phyloP scores from a whole-genome alignment of 2,888 invertebrate species.

The Ganaspis brasiliensis region DNA sequence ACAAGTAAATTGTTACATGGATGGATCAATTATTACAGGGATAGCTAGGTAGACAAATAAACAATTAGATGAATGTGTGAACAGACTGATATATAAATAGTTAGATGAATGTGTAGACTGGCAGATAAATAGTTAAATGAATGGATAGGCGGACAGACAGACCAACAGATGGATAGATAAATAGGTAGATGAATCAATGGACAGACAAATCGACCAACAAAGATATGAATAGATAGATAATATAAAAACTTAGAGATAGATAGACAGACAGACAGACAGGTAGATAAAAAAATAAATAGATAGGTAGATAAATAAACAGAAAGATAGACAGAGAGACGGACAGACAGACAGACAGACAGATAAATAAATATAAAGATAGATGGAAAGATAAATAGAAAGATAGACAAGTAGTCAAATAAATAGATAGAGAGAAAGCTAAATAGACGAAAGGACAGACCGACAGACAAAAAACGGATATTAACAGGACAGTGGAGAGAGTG shows the following conservation, averaged over 20 bases:
- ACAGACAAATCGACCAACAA: constrained; percentile 31
- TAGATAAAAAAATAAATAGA: not conserved
- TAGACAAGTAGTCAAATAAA: constrained; percentile 40
- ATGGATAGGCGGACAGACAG: not conserved
- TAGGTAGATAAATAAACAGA: no score
- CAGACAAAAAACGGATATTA: constrained; percentile 51
- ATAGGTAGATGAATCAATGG: not conserved
- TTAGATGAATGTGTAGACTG: not conserved
- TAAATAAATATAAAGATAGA: not conserved
- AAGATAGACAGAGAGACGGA: no score
- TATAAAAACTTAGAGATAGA: constrained; percentile 15
- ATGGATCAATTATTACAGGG: no score
- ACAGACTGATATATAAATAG: not conserved
- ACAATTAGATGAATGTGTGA: not conserved
- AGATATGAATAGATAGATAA: not conserved
- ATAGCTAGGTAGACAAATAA: not conserved
- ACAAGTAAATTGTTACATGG: no score
- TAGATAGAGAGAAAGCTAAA: constrained; percentile 54
- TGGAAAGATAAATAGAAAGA: constrained; percentile 44
- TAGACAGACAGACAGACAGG: constrained; percentile 29
- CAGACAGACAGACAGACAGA: constrained; percentile 23
- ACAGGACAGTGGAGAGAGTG: constrained; percentile 63
- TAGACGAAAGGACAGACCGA: constrained; percentile 60
- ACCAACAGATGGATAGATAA: not conserved
- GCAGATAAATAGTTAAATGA: not conserved